Base-by-base conservation (phyloP, 2,113 vertebrate genomes). In the Eonycteris spelaea region DNA sequence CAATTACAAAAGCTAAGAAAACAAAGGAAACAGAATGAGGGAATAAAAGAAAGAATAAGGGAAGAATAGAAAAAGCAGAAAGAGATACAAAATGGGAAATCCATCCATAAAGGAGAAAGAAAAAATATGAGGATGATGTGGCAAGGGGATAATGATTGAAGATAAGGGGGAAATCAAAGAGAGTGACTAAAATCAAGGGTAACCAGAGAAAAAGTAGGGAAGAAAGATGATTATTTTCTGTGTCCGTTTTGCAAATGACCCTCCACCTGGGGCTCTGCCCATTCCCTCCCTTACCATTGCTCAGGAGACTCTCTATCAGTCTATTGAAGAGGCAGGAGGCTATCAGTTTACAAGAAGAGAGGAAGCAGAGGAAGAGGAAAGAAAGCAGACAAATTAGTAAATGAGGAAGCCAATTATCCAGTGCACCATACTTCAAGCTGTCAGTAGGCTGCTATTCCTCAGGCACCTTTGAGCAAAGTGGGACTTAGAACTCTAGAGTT, bases 321-420 rank as follows among this genome's bases (percentile, higher is more conserved):
- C 98, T 94, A 96, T 97, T 86, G 96, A 98, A 96, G 90, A 97
- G 97, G 98, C 94, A 97, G 97, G 96, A 97, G 97, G 98, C 99
- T 98, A 99, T 99, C 98, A 98, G 98, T 99, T 99, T 98, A 99
- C 99, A 98, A 98, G 98, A 98, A 98, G 98, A 98, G 97, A 98
- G 98, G 98, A 98, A 98, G 98, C 91, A 83, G 84, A 98, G 98
- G 95, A 97, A 98, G 97, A 98, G 99, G 98, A 99, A 99, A 98
- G 98, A 98, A 98, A 98, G 98, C 98, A 98, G 98, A 98, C 99
- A 99, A 99, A 99, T 98, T 97, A 98, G 98, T 98, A 98, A 99
- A 99, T 96, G 98, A 98, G 98, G 98, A 98, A 96, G 98, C 98
- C 97, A 98, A 98, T 98, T 99, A 99, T 71, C 94, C 92, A 92